Percentiles rank a stretch among this genome's conserved stretches.
Conservation (phyloP, 2,888 invertebrate species). For the Pterostichus madidus region DNA sequence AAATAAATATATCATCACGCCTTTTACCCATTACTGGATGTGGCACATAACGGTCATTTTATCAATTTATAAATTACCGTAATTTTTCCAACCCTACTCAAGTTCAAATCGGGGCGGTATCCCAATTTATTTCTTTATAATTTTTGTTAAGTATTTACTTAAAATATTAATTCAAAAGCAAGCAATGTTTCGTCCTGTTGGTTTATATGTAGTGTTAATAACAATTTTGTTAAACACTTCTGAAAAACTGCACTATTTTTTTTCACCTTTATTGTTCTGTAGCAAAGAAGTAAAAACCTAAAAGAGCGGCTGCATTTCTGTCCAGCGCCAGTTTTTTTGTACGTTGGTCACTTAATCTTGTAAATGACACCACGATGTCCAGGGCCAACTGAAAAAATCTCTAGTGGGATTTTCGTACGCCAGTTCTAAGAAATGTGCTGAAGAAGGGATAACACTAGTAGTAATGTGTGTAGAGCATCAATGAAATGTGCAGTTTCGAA, state of each 20-base stretch:
- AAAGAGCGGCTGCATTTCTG: slow-evolving; percentile 42
- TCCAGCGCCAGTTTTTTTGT: slow-evolving; percentile 67
- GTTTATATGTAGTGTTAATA: too few species aligned
- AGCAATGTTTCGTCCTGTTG: too few species aligned
- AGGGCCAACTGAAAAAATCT: slow-evolving; percentile 37
- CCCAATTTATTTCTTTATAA: too few species aligned
- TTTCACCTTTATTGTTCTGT: slow-evolving; percentile 39
- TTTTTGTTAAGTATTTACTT: too few species aligned
- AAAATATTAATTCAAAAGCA: too few species aligned
- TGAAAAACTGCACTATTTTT: background rate
- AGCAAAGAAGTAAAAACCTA: background rate
- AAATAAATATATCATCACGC: too few species aligned
- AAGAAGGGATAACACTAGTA: slow-evolving; percentile 31
- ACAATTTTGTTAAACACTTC: too few species aligned
- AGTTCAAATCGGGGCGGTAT: too few species aligned
- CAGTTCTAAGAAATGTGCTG: slow-evolving; percentile 21
- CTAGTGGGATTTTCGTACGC: slow-evolving; percentile 1
- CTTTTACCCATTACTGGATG: too few species aligned
- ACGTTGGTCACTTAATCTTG: slow-evolving; percentile 70
- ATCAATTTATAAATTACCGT: too few species aligned
- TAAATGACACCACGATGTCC: slow-evolving; percentile 68
- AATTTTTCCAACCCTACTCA: too few species aligned
- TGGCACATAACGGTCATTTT: too few species aligned
- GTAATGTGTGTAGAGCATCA: background rate
- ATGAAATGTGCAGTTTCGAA: background rate